Evolutionary conservation across 2,797 vertebrate species (phyloP), one percentile per base, ranked within the genome.

Genomic region (Hippopotamyrus pictus): DNA sequence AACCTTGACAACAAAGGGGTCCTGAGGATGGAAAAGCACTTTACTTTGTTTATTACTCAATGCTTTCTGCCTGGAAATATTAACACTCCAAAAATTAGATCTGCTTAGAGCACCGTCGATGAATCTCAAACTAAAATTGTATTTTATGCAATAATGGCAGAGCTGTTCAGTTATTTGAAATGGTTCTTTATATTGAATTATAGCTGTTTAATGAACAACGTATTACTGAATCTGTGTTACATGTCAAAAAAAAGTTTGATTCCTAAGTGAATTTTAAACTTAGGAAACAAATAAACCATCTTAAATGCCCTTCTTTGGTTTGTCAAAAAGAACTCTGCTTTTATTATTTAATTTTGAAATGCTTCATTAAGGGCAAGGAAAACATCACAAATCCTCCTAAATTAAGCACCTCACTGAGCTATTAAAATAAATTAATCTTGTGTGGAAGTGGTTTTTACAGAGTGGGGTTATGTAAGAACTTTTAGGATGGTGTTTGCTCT

Each of bases 171-270:
- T 82, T 82, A 46, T 22, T 41, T 41, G 14, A 82, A 82, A 17
- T 46, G 17, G 41, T 44, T 82, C 19, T 82, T 46, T 46, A n/a
- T 82, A 51, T 57, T 57, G 14, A 53, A 82, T 48, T n/a, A 51
- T 73, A 57, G 51, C 53, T 57, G 51, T 22, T 57, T 53, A 22
- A 41, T 25, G 48, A 50, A 76, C 17, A 54, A 33, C 88, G n/a
- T 8, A 83, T 82, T 88, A 37, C 53, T 83, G 53, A 83, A 83
- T 83, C 44, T 83, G 14, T 57, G 51, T 59, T 83, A 82, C 53
- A 59, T 7, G 14, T 59, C 48, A 69, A 88, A 79, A 69, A 54
- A 54, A 44, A 41, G 7, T 41, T 57, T 19, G 9, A 59, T 84
- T 62, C 37, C 4, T 48, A 46, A 12, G 48, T 84, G 37, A 17